Percentiles rank a stretch among this genome's conserved stretches.
Conservation (phyloP, 2,113 vertebrate genomes). For the Machaerirhynchus nigripectus region DNA sequence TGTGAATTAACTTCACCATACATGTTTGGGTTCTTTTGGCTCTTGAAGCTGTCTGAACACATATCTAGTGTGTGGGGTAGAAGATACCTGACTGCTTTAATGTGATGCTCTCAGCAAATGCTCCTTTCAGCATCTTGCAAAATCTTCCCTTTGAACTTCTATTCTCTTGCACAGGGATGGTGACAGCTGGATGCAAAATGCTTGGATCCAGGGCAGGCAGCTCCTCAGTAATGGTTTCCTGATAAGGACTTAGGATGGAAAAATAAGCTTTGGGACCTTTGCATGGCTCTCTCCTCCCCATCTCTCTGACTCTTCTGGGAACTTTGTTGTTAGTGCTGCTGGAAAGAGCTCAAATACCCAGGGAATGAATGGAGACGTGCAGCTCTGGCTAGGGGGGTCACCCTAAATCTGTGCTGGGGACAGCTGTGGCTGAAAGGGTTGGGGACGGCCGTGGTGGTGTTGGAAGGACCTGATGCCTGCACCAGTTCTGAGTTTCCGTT, state of each 20-base stretch:
- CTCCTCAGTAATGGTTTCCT: not conserved
- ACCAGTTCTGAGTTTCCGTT: not conserved
- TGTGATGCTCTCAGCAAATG: not conserved
- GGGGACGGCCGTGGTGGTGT: not conserved
- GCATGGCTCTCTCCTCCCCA: rapidly evolving
- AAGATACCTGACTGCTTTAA: not conserved
- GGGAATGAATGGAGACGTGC: not conserved
- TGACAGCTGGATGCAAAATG: not conserved
- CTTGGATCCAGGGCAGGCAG: not conserved
- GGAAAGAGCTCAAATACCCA: rapidly evolving
- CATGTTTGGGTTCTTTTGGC: not conserved
- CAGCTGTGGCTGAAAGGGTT: rapidly evolving
- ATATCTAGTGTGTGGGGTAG: rapidly evolving
- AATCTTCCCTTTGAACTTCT: not conserved
- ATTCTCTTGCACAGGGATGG: not conserved
- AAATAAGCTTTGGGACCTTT: not conserved
- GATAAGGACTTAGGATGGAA: not conserved
- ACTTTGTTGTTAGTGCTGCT: not conserved
- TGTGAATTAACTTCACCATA: not conserved
- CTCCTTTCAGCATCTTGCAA: not conserved
- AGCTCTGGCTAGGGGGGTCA: not conserved
- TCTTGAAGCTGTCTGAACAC: not conserved
- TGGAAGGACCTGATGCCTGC: not conserved
- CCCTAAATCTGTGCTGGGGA: not conserved
- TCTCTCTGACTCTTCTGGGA: rapidly evolving